Conservation (phyloP, 2,888 invertebrate genomes). For the Hypomecis atomaria region DNA sequence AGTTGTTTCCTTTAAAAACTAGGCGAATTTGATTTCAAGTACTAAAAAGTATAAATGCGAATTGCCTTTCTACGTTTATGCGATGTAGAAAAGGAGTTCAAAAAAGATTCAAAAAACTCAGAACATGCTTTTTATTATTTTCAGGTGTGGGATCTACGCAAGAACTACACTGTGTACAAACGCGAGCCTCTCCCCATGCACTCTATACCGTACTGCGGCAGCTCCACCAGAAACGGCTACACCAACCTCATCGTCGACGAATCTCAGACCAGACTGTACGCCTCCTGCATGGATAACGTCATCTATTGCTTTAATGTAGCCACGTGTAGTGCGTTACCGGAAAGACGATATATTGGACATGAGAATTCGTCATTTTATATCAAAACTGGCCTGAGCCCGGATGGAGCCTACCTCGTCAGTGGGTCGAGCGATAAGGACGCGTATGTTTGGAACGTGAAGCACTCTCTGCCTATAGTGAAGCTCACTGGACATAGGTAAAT, state of each 20-base stretch:
- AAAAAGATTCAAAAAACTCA: too few species aligned
- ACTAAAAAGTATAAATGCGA: too few species aligned
- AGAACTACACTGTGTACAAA: constrained; percentile 89
- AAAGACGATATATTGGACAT: constrained; percentile 88
- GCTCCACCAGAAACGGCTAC: constrained; percentile 88
- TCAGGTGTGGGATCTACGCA: constrained; percentile 92
- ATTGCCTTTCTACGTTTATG: too few species aligned
- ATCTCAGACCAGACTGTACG: constrained; percentile 88
- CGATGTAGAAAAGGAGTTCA: too few species aligned
- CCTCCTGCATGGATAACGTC: constrained; percentile 93
- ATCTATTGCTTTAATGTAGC: constrained; percentile 94
- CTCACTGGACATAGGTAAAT: constrained; percentile 87
- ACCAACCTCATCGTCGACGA: constrained; percentile 91
- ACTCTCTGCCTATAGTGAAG: constrained; percentile 87
- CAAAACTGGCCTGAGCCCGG: constrained; percentile 91
- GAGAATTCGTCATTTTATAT: constrained; percentile 93
- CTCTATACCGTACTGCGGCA: constrained; percentile 89
- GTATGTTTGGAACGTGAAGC: constrained; percentile 92
- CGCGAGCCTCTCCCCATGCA: constrained; percentile 89
- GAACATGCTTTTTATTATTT: not conserved
- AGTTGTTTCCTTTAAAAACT: too few species aligned
- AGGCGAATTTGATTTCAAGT: too few species aligned
- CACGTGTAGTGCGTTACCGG: constrained; percentile 87
- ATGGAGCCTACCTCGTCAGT: constrained; percentile 92
- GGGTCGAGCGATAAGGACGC: constrained; percentile 95